These are phyloP conservation scores for Cottus gobio DNA, from an alignment of 2,113 vertebrate genomes.

Conservation along the genomic window DNA sequence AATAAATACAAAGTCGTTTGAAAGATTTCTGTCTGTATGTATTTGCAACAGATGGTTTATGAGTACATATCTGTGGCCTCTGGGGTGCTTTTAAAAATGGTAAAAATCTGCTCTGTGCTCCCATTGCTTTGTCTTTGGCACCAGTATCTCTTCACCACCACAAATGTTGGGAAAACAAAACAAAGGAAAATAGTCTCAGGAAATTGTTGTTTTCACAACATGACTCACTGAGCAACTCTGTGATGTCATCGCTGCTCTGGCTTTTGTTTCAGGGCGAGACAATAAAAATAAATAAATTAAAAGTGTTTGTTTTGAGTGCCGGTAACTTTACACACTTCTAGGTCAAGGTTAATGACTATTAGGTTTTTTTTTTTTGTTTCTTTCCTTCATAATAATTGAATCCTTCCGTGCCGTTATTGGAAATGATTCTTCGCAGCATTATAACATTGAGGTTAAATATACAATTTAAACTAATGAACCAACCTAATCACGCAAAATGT, in stretches of 20 bases:
- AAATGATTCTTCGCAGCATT: conserved; percentile 33
- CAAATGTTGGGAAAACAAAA: conserved; percentile 52
- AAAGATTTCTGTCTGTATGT: conserved; percentile 3
- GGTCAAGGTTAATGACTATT: conserved; percentile 41
- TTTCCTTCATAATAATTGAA: conserved; percentile 29
- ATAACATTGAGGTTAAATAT: conserved; percentile 44
- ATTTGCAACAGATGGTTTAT: neutral
- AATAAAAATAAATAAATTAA: conserved; percentile 49
- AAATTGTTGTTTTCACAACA: conserved; percentile 81
- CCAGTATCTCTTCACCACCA: conserved; percentile 48
- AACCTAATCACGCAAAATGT: conserved; percentile 49
- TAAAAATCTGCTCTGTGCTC: neutral
- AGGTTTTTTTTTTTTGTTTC: conserved; percentile 54
- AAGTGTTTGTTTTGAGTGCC: conserved; percentile 72
- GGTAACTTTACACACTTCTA: conserved; percentile 65
- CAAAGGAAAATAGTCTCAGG: conserved; percentile 81
- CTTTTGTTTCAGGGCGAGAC: conserved; percentile 50
- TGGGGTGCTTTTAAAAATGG: neutral
- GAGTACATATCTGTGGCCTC: neutral
- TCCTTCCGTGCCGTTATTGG: conserved; percentile 23
- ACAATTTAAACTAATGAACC: conserved; percentile 56
- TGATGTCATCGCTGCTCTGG: conserved; percentile 67
- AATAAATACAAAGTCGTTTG: neutral
- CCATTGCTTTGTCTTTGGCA: conserved; percentile 27
- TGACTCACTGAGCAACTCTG: conserved; percentile 64